Base-by-base conservation (phyloP, 2,797 vertebrate genomes). In the Rhinophrynus dorsalis region DNA sequence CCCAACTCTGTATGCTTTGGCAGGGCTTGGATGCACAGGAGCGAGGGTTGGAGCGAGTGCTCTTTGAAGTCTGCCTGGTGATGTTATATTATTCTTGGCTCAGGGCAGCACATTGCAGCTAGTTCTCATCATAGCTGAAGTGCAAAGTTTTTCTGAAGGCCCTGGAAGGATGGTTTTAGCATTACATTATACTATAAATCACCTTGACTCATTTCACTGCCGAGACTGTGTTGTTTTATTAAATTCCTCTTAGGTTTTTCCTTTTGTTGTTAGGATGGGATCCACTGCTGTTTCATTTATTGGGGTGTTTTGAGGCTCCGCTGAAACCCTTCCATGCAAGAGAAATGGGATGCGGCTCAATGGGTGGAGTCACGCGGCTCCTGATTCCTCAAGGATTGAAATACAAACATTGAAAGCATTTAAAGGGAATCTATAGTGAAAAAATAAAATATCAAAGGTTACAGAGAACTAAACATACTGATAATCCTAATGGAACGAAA, bases 41-140 rank as follows among this genome's bases (percentile, higher is more conserved):
- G 86, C 83, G 84, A 80, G 75, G 80, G 86, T 78, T 71, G 82
- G 80, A 79, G 83, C 77, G 86, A 76, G 81, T 59, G 74, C 48
- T 65, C 89, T 94, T 93, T 93, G 90, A 95, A 91, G 91, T 90
- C 83, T 82, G 82, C 75, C 74, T 80, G 84, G 80, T 89, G 85
- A 86, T 89, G 88, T 87, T 83, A 86, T 92, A 85, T 93, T 95
- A 90, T 92, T 89, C 83, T 95, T 95, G 92, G 93, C 92, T 85
- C 70, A 61, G 15, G 50, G 59, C 26, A 62, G 2, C 58, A 77
- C 90, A 92, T 84, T 89, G 88, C 84, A 87, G 79, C 78, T 75
- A 85, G 84, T 87, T 87, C 84, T 86, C 35, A 62, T 82, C 76
- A 66, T 78, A 77, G 84, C 85, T 83, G 83, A 74, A 86, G 79